phyloP scores from a whole-genome alignment of 2,113 vertebrate species.

The Albula goreensis region DNA sequence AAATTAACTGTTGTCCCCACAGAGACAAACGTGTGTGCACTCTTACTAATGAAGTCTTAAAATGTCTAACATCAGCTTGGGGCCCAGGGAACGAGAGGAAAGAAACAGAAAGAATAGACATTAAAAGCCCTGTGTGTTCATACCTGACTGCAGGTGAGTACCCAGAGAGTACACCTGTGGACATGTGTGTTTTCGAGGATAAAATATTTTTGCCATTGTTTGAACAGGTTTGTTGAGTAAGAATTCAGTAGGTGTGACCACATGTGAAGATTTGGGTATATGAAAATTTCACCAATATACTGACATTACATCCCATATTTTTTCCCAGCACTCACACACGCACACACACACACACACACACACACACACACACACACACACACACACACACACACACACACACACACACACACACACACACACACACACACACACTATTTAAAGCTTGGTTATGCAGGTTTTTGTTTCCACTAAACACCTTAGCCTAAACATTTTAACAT shows the following conservation, averaged over 20 bases:
- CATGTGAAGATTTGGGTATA: no score
- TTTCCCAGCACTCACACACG: not conserved
- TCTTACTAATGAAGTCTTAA: not conserved
- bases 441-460: no score
- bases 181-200: no score
- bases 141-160: no score
- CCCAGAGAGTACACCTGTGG: no score
- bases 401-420: not conserved
- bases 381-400: not conserved
- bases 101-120: not conserved
- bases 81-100: not conserved
- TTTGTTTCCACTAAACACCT: no score
- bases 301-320: not conserved
- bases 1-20: not conserved
- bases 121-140: not conserved
- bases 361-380: not conserved
- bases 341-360: not conserved
- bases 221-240: no score
- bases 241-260: no score
- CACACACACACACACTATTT: not conserved
- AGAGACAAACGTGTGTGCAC: not conserved
- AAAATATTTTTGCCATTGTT: no score
- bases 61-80: not conserved
- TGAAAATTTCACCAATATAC: no score
- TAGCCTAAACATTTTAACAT: no score